These are phyloP conservation scores for Seira ritae DNA, from an alignment of 2,888 invertebrate genomes.

Conservation along the genomic window DNA sequence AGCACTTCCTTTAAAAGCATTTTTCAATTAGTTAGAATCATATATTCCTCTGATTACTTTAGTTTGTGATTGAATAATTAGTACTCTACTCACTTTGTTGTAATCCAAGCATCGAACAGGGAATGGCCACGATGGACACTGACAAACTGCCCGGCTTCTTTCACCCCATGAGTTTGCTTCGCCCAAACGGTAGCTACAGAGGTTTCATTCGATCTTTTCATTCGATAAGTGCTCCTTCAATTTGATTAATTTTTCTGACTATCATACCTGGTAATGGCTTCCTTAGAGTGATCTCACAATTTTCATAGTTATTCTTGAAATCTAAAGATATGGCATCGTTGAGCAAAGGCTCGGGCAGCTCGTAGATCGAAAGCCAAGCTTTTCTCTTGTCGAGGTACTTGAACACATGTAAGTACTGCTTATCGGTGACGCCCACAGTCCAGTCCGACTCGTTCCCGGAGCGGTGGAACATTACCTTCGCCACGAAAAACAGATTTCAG, in stretches of 20 bases:
- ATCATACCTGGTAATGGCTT: conserved; percentile 44
- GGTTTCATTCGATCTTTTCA: background rate
- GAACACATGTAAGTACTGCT: conserved; percentile 26
- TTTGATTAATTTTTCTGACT: too few species aligned
- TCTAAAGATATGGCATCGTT: conserved; percentile 31
- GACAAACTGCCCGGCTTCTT: conserved; percentile 28
- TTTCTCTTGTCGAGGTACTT: conserved; percentile 22
- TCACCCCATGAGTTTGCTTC: conserved; percentile 29
- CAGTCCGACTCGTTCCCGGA: conserved; percentile 29
- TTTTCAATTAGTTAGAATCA: too few species aligned
- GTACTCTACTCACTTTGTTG: conserved; percentile 22
- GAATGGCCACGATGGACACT: background rate
- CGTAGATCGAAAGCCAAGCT: conserved; percentile 36
- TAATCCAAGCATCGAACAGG: conserved; percentile 33
- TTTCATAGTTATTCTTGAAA: conserved; percentile 33
- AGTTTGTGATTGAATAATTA: too few species aligned
- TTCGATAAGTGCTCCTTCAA: too few species aligned
- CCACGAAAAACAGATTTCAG: background rate
- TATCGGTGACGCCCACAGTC: conserved; percentile 40
- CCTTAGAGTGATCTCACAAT: conserved; percentile 26
- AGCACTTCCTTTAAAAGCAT: conserved; percentile 32
- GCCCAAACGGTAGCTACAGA: conserved; percentile 42
- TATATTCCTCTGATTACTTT: too few species aligned
- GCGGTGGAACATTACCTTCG: conserved; percentile 32
- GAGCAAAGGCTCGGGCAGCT: conserved; percentile 35